These are phyloP conservation scores for Ailurus styani DNA, from an alignment of 2,113 vertebrate species.

Conservation along the genomic window DNA sequence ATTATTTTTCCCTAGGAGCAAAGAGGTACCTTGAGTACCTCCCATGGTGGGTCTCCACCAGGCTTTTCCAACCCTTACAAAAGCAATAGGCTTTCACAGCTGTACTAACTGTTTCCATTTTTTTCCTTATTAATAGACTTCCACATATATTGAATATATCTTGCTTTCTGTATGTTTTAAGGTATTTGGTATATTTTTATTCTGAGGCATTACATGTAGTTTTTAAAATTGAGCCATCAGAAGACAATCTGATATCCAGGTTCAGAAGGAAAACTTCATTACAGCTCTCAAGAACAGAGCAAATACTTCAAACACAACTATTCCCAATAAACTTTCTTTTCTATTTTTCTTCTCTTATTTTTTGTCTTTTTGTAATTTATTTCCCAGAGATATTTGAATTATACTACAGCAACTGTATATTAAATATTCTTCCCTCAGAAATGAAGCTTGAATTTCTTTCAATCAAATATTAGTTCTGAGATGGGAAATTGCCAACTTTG, in stretches of 20 bases:
- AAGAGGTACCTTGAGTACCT: neutral
- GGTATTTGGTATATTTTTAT: neutral
- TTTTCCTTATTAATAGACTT: neutral
- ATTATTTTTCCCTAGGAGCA: neutral
- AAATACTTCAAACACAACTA: neutral
- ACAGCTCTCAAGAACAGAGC: neutral
- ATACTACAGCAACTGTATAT: neutral
- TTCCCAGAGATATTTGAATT: neutral
- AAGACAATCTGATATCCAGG: neutral
- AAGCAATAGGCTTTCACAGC: neutral
- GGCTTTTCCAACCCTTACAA: neutral
- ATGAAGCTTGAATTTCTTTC: neutral
- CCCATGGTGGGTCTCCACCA: neutral
- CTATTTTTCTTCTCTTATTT: neutral
- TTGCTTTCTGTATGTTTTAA: neutral
- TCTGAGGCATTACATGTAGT: neutral
- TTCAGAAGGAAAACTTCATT: neutral
- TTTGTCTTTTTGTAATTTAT: neutral
- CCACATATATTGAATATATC: neutral
- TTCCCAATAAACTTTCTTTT: neutral
- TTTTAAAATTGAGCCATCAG: neutral
- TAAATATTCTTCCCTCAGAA: neutral
- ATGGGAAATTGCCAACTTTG: neutral
- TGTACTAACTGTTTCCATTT: neutral
- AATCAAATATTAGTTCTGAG: neutral